A percentile compares a stretch with the other conserved stretches of the same genome.
These are phyloP conservation scores for Chrysolina americana DNA, from an alignment of 2,888 invertebrate species.

Conservation along the genomic window DNA sequence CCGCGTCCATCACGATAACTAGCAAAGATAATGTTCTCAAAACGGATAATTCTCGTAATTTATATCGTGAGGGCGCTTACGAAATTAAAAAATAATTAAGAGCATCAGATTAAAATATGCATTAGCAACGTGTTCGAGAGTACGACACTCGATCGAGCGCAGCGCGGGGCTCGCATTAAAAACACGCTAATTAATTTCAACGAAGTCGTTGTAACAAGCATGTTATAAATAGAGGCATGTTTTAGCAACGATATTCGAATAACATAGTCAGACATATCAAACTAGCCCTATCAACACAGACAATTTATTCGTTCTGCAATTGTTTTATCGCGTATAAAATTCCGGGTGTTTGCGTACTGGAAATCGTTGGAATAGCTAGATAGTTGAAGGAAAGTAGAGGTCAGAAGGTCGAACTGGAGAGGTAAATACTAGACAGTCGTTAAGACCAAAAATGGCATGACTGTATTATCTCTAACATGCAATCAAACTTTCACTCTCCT, in stretches of 20 bases:
- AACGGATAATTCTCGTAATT: conserved; percentile 26
- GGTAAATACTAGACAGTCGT: too few relatives aligned
- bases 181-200: conserved; percentile 49
- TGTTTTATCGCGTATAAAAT: not conserved
- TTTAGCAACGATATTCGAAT: conserved; percentile 47
- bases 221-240: conserved; percentile 48
- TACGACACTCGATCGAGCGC: conserved; percentile 3
- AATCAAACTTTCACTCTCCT: too few relatives aligned
- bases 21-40: conserved; percentile 19
- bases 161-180: conserved; percentile 26
- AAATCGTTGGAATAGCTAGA: not conserved
- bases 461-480: too few relatives aligned
- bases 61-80: not conserved
- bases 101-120: conserved; percentile 50
- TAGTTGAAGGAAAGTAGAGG: not conserved
- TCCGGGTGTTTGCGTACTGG: not conserved
- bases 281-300: conserved; percentile 42
- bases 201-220: conserved; percentile 49
- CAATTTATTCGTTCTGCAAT: conserved; percentile 33
- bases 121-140: conserved; percentile 46
- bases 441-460: too few relatives aligned
- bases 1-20: not conserved
- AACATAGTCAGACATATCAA: conserved; percentile 43
- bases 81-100: conserved; percentile 53
- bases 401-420: not conserved